Base-by-base conservation (phyloP, 2,113 vertebrate species). In the Crotalus helleri region DNA sequence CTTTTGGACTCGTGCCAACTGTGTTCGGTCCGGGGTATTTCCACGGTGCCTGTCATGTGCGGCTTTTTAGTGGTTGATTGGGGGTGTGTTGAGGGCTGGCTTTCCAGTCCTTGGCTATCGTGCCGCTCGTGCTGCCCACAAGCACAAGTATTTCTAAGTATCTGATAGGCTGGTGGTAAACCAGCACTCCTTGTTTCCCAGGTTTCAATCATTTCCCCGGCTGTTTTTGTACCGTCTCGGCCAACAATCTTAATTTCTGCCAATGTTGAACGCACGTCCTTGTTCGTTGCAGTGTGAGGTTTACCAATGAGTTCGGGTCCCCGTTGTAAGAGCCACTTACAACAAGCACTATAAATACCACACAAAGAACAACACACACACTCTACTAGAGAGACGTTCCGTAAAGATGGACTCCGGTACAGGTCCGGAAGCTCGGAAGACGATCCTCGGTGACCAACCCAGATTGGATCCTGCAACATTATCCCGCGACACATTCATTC, bases 1-100 rank as follows among this genome's bases (percentile, higher is more conserved):
- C 4, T n/a, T n/a, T n/a, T 4, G 1, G 26, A 69, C 0, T 2
- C 4, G 0, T 0, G 26, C 26, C 10, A 26, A 13, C 0, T 4
- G 26, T 29, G 11, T n/a, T n/a, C 12, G 0, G 1, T 2, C 1
- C 4, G 29, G 0, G 4, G 11, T 13, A n/a, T 64, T 64, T 64
- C 12, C 11, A n/a, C n/a, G 29, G 29, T 9, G 4, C 11, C 29
- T 0, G 12, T 64, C 1, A 29, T 29, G 61, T 29, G 61, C 2
- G 11, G 29, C 61, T 69, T 69, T n/a, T n/a, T n/a, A 69, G 9
- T 69, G 13, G 29, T 69, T 69, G 4, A 69, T 13, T 69, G 29
- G 4, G 4, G 5, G 61, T n/a, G 61, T 9, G 23, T 13, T 10
- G 4, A 4, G 13, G 26, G 13, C 26, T n/a, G 11, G 29, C 61